Conservation (phyloP, 2,797 vertebrate species). For the Synaphobranchus kaupii region DNA sequence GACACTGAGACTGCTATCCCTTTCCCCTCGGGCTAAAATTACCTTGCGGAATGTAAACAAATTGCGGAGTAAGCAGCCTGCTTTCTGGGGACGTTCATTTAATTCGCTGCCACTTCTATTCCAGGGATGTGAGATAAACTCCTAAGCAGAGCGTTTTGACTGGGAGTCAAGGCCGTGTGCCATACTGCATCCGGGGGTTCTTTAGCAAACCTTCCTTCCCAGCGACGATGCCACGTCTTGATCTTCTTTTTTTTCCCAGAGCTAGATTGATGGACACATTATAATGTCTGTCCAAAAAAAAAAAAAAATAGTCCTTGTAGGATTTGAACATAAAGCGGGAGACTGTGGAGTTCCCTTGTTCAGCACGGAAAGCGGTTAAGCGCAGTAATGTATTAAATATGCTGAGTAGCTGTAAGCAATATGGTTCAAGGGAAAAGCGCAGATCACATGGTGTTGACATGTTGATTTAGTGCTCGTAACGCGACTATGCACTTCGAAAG, state of each 20-base stretch:
- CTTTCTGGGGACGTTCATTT: constrained; percentile 59
- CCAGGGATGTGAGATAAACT: not conserved
- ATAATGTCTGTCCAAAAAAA: not conserved
- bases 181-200: not conserved
- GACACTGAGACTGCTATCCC: constrained; percentile 59
- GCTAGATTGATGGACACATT: not conserved
- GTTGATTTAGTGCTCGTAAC: constrained; percentile 79
- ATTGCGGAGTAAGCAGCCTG: constrained; percentile 72
- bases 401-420: constrained; percentile 65
- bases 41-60: constrained; percentile 80
- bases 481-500: constrained; percentile 76
- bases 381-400: constrained; percentile 69
- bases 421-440: constrained; percentile 72
- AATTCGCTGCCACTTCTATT: constrained; percentile 7
- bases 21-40: constrained; percentile 71
- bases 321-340: not conserved
- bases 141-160: not conserved
- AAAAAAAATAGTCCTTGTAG: not conserved
- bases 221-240: not conserved
- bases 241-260: not conserved
- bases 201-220: not conserved
- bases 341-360: constrained; percentile 47
- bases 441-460: constrained; percentile 74
- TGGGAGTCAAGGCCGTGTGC: not conserved
- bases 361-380: constrained; percentile 41